Base-by-base conservation (phyloP, 2,888 invertebrate genomes). In the Caenorhabditis panamensis region DNA sequence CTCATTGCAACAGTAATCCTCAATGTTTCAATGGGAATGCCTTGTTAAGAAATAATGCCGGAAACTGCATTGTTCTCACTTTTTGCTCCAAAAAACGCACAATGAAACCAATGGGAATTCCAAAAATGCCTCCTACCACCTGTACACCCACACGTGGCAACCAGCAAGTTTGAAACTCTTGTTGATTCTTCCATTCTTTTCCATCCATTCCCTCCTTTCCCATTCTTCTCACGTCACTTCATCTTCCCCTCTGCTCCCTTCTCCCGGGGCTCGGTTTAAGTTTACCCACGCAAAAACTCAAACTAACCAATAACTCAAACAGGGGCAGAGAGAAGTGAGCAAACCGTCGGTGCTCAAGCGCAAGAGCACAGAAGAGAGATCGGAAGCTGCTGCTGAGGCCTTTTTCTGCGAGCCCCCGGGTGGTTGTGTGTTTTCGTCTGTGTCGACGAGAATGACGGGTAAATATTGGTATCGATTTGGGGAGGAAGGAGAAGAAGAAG, bases 381-480 rank as follows among this genome's bases (percentile, higher is more conserved):
- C 58, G 59, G 59, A 59, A 59, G 58, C 58, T 20, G 53, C 53
- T 53, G 8, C 31, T 31, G 36, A 36, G 36, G 36, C 11, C 41
- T 41, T 13, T 41, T 41, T 41, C n/a, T 16, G 11, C 59, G n/a
- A n/a, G n/a, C n/a, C n/a, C n/a, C n/a, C n/a, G n/a, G n/a, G n/a
- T 24, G 16, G 6, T 6, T 59, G 41, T 59, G 41, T 58, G 36
- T 58, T 36, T 58, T 41, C 22, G 41, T 41, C 59, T 59, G 8
- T 13, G 18, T 59, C 36, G 20, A 49, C 18, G 49, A 22, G n/a
- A n/a, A n/a, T n/a, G n/a, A n/a, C 49, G 58, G 22, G 59, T 41
- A 41, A 59, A 59, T 59, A 59, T 41, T 59, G 59, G 59, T 59
- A 59, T 59, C 59, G 59, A 59, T 59, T 41, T 20, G 31, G 31